phyloP scores from a whole-genome alignment of 2,888 invertebrate species.

The Camponotus fellah region DNA sequence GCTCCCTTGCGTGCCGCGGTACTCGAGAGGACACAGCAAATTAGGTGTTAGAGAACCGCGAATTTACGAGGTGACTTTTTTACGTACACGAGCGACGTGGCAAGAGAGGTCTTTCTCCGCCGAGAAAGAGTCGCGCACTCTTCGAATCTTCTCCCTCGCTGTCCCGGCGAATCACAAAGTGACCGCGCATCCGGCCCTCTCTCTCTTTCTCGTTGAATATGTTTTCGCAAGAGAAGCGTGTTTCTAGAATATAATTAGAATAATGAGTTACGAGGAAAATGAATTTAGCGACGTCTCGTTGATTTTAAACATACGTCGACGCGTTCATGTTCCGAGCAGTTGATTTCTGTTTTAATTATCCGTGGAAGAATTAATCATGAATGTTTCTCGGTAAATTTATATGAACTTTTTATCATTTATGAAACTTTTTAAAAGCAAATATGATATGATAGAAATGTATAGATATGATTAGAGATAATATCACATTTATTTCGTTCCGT shows the following conservation, averaged over 20 bases:
- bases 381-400: background rate
- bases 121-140: background rate
- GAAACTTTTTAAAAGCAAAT: background rate
- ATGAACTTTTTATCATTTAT: background rate
- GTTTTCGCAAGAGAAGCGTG: slow-evolving; percentile 4
- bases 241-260: slow-evolving; percentile 38
- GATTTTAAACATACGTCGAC: background rate
- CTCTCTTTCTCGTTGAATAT: background rate
- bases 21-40: slow-evolving; percentile 60
- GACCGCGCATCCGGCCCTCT: slow-evolving; percentile 15
- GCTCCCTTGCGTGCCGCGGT: slow-evolving; percentile 61
- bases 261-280: background rate
- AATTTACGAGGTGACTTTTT: slow-evolving; percentile 61
- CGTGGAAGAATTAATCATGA: background rate
- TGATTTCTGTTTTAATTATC: background rate
- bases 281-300: slow-evolving; percentile 17
- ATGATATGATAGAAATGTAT: no score
- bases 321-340: background rate
- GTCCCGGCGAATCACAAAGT: background rate
- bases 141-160: background rate
- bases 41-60: slow-evolving; percentile 62
- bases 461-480: no score
- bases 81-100: slow-evolving; percentile 44
- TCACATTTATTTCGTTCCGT: background rate
- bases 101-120: background rate